Evolutionary conservation across 1,140 invertebrate genomes (phyloP).

Genomic region (Eurosta solidaginis): DNA sequence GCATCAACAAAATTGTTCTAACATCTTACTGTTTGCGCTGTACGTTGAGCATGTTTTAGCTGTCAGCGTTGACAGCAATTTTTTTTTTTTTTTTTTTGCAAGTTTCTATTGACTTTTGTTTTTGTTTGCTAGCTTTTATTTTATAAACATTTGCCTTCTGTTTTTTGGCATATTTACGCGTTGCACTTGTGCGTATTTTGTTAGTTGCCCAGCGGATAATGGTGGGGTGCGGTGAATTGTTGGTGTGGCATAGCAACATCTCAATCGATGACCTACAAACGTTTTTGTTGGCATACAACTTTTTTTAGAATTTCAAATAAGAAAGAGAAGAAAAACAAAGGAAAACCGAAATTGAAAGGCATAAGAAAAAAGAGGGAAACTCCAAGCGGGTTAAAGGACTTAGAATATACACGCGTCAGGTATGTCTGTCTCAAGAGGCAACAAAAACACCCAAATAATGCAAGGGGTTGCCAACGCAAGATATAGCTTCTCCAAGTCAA

Average conservation of each 20-base stretch:
- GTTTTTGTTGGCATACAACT: background rate
- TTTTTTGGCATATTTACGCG: background rate
- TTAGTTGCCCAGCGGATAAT: background rate
- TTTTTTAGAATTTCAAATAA: background rate
- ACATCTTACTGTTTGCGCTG: background rate
- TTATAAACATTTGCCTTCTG: background rate
- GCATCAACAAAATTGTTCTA: background rate
- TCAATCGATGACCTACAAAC: background rate
- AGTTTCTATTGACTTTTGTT: background rate
- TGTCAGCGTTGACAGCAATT: constrained; percentile 1
- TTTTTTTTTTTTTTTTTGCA: background rate
- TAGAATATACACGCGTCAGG: no score
- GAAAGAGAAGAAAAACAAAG: background rate
- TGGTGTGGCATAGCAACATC: no score
- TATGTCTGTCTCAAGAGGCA: no score
- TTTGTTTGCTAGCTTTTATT: background rate
- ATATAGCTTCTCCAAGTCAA: no score
- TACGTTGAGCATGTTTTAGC: constrained; percentile 5
- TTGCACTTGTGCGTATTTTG: background rate
- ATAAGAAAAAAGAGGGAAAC: background rate
- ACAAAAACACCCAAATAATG: no score
- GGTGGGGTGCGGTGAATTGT: background rate
- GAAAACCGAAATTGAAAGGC: background rate
- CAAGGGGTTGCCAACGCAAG: no score
- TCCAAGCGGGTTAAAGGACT: no score